Conservation (phyloP, 2,113 vertebrate genomes). For the Drymodes brunneopygia region DNA sequence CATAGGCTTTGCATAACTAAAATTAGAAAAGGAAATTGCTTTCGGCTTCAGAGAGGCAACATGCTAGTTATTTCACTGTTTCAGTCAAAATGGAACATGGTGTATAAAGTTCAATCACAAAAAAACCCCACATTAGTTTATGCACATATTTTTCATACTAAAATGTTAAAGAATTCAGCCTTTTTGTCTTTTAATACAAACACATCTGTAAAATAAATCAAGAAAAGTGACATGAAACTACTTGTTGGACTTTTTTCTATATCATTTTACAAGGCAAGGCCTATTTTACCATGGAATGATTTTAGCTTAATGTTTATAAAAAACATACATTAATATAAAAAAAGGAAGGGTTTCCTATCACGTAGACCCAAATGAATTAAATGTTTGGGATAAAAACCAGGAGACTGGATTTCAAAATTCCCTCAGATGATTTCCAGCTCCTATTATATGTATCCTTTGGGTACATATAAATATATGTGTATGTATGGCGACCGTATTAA, state of each 20-base stretch:
- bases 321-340: neutral
- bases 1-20: conserved; percentile 99
- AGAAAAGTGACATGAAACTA: conserved; percentile 7
- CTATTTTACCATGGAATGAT: neutral
- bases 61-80: conserved; percentile 81
- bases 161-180: conserved; percentile 57
- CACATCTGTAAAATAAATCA: conserved; percentile 22
- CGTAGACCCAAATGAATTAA: neutral
- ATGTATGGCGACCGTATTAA: rapidly evolving
- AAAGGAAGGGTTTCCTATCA: neutral
- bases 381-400: neutral
- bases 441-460: neutral
- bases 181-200: conserved; percentile 50
- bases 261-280: neutral
- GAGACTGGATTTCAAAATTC: neutral
- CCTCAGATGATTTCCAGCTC: neutral
- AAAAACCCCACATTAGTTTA: conserved; percentile 66
- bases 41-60: conserved; percentile 89
- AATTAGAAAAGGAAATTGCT: conserved; percentile 99
- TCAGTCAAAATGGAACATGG: conserved; percentile 79
- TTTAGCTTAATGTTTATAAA: neutral
- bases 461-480: neutral
- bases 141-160: conserved; percentile 59
- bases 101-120: conserved; percentile 74
- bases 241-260: conserved; percentile 24